phyloP scores from a whole-genome alignment of 2,797 vertebrate genomes.

The Tamandua tetradactyla region DNA sequence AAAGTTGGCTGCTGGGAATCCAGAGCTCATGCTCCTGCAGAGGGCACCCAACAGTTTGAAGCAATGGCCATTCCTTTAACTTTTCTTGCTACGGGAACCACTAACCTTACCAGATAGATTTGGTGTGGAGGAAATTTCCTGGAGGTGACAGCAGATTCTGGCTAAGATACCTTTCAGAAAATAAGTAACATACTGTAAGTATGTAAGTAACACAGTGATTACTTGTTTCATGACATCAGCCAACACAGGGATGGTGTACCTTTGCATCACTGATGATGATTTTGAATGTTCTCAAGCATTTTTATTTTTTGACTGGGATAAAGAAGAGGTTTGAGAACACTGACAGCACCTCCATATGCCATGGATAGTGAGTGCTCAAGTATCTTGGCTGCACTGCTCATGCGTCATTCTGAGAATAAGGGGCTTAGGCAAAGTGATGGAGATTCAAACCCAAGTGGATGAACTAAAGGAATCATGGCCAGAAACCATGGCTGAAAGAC shows the following conservation, averaged over 20 bases:
- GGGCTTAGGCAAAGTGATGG: slow-evolving; percentile 90
- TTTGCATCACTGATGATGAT: slow-evolving; percentile 98
- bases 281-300: slow-evolving; percentile 98
- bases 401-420: slow-evolving; percentile 93
- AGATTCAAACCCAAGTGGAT: slow-evolving; percentile 95
- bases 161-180: slow-evolving; percentile 98
- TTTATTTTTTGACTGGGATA: slow-evolving; percentile 96
- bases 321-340: slow-evolving; percentile 97
- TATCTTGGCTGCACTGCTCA: slow-evolving; percentile 96
- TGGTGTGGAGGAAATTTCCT: slow-evolving; percentile 98
- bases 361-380: slow-evolving; percentile 99
- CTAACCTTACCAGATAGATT: slow-evolving; percentile 97
- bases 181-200: slow-evolving; percentile 99
- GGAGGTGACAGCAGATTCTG: slow-evolving; percentile 98
- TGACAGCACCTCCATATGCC: slow-evolving; percentile 98
- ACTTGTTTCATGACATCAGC: slow-evolving; percentile 99
- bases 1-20: no score
- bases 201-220: slow-evolving; percentile 96
- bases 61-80: slow-evolving; percentile 98
- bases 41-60: slow-evolving; percentile 50
- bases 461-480: no score
- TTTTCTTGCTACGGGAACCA: slow-evolving; percentile 96
- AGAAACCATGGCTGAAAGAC: slow-evolving; percentile 87
- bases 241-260: slow-evolving; percentile 98
- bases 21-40: no score